phyloP scores from a whole-genome alignment of 1,140 invertebrate species.

The Acromyrmex heyeri region DNA sequence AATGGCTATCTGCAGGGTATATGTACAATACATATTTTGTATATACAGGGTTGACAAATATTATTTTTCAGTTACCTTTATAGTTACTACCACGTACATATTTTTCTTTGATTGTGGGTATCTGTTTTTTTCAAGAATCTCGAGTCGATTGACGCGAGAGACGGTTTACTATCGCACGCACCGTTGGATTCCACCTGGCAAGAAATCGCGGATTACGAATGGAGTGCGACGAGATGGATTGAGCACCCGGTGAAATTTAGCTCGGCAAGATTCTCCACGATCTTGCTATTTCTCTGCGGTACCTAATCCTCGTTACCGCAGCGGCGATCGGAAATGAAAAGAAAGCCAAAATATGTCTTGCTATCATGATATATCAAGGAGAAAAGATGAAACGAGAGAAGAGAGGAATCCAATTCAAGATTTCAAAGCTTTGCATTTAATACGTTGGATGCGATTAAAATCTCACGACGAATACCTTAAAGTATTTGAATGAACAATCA shows the following conservation, averaged over 20 bases:
- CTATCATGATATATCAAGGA: neutral
- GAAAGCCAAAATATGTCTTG: neutral
- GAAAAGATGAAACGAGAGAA: neutral
- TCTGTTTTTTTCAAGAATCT: too few species aligned
- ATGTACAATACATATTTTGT: too few species aligned
- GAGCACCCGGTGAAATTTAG: neutral
- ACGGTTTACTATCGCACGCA: neutral
- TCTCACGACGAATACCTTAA: too few species aligned
- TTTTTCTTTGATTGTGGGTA: too few species aligned
- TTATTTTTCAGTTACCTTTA: too few species aligned
- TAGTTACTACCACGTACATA: too few species aligned
- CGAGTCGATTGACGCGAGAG: neutral
- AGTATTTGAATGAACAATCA: too few species aligned
- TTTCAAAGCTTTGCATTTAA: neutral
- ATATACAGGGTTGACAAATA: too few species aligned
- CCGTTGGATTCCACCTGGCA: conserved; percentile 25
- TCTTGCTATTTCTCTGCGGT: neutral
- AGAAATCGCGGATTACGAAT: conserved; percentile 13
- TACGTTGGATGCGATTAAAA: neutral
- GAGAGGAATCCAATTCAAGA: neutral
- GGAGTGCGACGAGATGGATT: neutral
- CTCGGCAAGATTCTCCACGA: neutral
- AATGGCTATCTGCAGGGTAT: too few species aligned
- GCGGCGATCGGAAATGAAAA: neutral
- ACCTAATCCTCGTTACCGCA: neutral